These are phyloP conservation scores for Ceryle rudis DNA, from an alignment of 2,797 vertebrate genomes.

Conservation along the genomic window DNA sequence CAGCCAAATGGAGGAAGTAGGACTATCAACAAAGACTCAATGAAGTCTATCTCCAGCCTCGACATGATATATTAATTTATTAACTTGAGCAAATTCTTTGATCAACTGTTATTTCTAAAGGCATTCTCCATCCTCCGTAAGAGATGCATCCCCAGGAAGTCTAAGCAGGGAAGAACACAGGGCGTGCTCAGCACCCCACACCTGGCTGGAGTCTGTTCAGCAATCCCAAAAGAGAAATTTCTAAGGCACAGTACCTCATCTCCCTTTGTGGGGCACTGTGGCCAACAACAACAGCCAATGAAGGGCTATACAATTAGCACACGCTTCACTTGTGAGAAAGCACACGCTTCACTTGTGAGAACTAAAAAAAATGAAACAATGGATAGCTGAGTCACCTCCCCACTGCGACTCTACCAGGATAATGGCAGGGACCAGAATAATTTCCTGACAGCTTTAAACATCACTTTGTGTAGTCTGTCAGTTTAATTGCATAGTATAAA, in stretches of 20 bases:
- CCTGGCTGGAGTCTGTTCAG: neutral
- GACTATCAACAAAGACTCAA: neutral
- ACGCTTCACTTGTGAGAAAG: neutral
- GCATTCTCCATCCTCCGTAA: neutral
- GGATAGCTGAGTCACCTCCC: neutral
- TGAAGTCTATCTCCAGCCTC: neutral
- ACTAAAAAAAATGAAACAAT: neutral
- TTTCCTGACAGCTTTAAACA: neutral
- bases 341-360: neutral
- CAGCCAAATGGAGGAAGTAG: neutral
- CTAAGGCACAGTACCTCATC: neutral
- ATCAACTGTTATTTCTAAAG: neutral
- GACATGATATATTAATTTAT: neutral
- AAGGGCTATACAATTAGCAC: neutral
- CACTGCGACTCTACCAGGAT: neutral
- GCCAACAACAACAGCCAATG: neutral
- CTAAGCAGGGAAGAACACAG: neutral
- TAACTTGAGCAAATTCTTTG: neutral
- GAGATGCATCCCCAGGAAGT: neutral
- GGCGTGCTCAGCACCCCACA: fast-evolving
- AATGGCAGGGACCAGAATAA: neutral
- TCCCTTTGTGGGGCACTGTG: fast-evolving
- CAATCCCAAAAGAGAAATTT: neutral
- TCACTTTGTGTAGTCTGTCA: neutral
- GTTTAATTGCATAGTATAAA: neutral